Evolutionary conservation across 1,140 invertebrate genomes (phyloP).

Genomic region (Theocolax elegans): DNA sequence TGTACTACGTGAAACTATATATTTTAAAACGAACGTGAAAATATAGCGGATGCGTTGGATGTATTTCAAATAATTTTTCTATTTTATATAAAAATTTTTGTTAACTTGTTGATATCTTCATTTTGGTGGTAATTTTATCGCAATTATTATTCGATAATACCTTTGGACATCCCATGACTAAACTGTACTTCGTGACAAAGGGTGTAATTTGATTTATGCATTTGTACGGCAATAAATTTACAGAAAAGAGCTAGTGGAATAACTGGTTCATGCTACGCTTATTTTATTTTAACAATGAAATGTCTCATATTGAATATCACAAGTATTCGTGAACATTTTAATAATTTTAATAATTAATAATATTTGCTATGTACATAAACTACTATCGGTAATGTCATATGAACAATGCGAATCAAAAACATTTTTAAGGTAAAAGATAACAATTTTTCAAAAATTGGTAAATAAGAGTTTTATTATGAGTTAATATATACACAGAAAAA

Average conservation of each 20-base stretch:
- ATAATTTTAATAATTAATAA: slow-evolving; percentile 3
- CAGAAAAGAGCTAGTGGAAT: slow-evolving; percentile 19
- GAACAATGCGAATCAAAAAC: too few relatives aligned
- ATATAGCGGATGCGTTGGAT: too few relatives aligned
- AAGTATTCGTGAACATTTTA: neutral
- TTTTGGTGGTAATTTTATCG: neutral
- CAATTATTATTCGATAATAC: slow-evolving; percentile 22
- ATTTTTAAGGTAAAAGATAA: too few relatives aligned
- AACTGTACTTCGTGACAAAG: slow-evolving; percentile 19
- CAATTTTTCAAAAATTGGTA: too few relatives aligned
- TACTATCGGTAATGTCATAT: too few relatives aligned
- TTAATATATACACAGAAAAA: too few relatives aligned
- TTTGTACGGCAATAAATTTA: slow-evolving; percentile 22
- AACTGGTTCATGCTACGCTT: slow-evolving; percentile 21
- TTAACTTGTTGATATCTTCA: slow-evolving; percentile 6
- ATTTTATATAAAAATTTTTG: too few relatives aligned
- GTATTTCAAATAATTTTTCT: too few relatives aligned
- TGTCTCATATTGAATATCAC: neutral
- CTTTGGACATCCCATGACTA: slow-evolving; percentile 24
- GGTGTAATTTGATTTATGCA: slow-evolving; percentile 30
- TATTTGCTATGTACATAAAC: too few relatives aligned
- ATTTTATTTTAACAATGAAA: slow-evolving; percentile 30
- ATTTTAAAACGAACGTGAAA: too few relatives aligned
- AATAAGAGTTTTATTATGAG: too few relatives aligned
- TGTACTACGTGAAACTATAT: too few relatives aligned